phyloP scores from a whole-genome alignment of 2,888 invertebrate genomes.

The Scaeva pyrastri region DNA sequence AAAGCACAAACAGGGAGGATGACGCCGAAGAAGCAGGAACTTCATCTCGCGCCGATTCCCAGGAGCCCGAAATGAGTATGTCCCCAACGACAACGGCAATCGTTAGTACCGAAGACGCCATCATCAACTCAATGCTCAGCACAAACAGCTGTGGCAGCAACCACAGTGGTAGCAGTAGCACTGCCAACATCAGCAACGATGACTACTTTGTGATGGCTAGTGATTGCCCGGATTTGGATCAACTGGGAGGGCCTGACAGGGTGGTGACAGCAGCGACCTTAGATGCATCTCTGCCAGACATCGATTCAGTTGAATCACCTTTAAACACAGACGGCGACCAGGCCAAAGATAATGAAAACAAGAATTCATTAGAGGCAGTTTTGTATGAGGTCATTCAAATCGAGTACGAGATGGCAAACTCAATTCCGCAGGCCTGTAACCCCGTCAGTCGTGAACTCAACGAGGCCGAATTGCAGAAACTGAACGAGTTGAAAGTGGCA shows the following conservation, averaged over 20 bases:
- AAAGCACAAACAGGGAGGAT: slow-evolving; percentile 77
- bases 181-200: slow-evolving; percentile 54
- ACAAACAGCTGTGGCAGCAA: slow-evolving; percentile 63
- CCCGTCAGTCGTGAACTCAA: slow-evolving; percentile 85
- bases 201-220: slow-evolving; percentile 56
- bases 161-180: slow-evolving; percentile 46
- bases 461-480: slow-evolving; percentile 92
- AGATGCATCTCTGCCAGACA: slow-evolving; percentile 5
- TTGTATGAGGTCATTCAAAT: slow-evolving; percentile 93
- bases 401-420: slow-evolving; percentile 89
- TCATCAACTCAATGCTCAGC: slow-evolving; percentile 76
- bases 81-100: slow-evolving; percentile 27
- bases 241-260: slow-evolving; percentile 13
- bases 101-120: slow-evolving; percentile 59
- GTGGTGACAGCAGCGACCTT: background rate
- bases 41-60: slow-evolving; percentile 43
- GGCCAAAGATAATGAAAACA: slow-evolving; percentile 75
- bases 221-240: slow-evolving; percentile 74
- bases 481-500: slow-evolving; percentile 93
- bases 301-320: slow-evolving; percentile 10
- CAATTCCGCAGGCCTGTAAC: slow-evolving; percentile 76
- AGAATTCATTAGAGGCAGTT: slow-evolving; percentile 90
- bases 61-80: slow-evolving; percentile 58
- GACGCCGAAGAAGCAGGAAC: slow-evolving; percentile 27
- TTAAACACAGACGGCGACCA: slow-evolving; percentile 55